phyloP scores from a whole-genome alignment of 2,797 vertebrate species.

The Lithobates sylvaticus region DNA sequence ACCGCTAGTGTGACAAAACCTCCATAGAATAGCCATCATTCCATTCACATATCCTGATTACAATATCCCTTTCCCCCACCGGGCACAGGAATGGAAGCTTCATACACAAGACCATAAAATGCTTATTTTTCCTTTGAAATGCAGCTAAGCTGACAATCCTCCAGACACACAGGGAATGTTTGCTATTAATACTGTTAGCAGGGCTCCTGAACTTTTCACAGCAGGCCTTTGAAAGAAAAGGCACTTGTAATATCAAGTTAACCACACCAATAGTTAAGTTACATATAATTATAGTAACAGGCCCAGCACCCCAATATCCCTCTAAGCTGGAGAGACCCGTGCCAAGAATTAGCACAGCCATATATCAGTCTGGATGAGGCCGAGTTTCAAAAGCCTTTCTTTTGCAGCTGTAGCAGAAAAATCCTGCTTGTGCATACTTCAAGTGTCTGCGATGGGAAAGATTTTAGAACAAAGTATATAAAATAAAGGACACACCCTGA shows the following conservation, averaged over 20 bases:
- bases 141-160: constrained; percentile 32
- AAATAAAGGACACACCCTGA: no score
- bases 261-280: constrained; percentile 35
- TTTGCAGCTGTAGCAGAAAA: neutral
- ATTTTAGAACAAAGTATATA: no score
- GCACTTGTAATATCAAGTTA: constrained; percentile 28
- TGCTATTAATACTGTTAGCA: constrained; percentile 16
- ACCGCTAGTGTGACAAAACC: neutral
- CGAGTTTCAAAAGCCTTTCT: neutral
- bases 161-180: neutral
- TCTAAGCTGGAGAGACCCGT: neutral
- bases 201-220: constrained; percentile 11
- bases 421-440: no score
- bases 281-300: constrained; percentile 61
- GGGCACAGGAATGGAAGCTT: neutral
- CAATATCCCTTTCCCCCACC: neutral
- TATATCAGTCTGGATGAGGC: constrained; percentile 30
- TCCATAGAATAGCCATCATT: neutral
- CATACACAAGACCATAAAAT: neutral
- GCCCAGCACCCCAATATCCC: constrained; percentile 26
- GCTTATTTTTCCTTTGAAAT: constrained; percentile 9
- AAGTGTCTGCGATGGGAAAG: neutral
- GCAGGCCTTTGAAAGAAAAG: constrained; percentile 17
- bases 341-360: neutral
- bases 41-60: neutral